These are phyloP conservation scores for Sterrhoptilus dennistouni DNA, from an alignment of 2,113 vertebrate genomes.

Conservation along the genomic window DNA sequence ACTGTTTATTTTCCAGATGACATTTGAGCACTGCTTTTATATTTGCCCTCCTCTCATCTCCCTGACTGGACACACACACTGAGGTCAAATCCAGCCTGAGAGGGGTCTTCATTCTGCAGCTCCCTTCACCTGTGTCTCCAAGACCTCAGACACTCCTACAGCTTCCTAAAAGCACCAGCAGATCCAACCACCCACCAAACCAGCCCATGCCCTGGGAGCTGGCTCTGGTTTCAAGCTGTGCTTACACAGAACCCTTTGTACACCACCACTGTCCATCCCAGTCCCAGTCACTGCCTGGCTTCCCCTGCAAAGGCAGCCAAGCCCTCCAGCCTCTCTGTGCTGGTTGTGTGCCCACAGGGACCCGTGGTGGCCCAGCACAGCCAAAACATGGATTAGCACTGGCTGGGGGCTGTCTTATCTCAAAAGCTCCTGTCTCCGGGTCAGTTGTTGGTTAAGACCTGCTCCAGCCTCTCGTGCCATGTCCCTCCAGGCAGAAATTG, in stretches of 20 bases:
- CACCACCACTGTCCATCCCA: fast-evolving
- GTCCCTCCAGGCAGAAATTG: not conserved
- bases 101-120: not conserved
- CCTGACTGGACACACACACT: not conserved
- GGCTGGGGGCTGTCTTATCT: not conserved
- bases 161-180: not conserved
- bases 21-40: not conserved
- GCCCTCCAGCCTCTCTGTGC: not conserved
- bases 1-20: not conserved
- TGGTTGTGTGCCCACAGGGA: fast-evolving
- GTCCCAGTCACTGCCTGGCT: not conserved
- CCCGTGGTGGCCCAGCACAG: fast-evolving
- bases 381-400: fast-evolving
- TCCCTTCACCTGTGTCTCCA: not conserved
- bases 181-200: not conserved
- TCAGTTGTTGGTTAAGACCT: not conserved
- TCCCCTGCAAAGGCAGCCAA: not conserved
- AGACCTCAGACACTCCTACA: not conserved
- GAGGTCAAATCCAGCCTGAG: not conserved
- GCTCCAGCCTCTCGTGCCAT: fast-evolving
- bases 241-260: not conserved
- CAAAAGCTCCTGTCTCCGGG: not conserved
- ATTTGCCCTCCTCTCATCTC: not conserved
- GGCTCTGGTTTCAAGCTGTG: not conserved
- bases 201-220: not conserved